A percentile compares a stretch with the other conserved stretches of the same genome.
These are phyloP conservation scores for Lineus longissimus DNA, from an alignment of 1,140 invertebrate genomes.

Conservation along the genomic window DNA sequence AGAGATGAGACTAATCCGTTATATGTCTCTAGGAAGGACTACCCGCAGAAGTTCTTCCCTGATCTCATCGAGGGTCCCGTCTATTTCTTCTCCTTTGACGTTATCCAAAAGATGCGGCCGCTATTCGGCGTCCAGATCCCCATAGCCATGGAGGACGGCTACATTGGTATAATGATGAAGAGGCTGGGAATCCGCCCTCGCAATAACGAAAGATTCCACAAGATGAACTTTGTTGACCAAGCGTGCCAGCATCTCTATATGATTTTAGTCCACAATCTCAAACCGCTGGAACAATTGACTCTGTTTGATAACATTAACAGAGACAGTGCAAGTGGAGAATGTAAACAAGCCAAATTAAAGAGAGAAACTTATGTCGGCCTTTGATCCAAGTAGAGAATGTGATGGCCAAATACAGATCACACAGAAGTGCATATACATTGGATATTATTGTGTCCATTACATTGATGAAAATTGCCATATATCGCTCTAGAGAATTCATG, in stretches of 20 bases:
- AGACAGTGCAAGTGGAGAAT: too few relatives aligned
- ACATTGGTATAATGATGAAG: conserved; percentile 2
- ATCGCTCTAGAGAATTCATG: too few relatives aligned
- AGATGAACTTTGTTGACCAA: background rate
- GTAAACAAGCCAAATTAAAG: too few relatives aligned
- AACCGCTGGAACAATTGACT: background rate
- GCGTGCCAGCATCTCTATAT: background rate
- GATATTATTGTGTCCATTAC: too few relatives aligned
- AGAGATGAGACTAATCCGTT: background rate
- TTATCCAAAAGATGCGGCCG: background rate
- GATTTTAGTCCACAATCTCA: background rate
- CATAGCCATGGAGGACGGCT: conserved; percentile 7
- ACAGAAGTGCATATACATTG: too few relatives aligned
- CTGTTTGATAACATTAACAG: background rate
- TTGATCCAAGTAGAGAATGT: too few relatives aligned
- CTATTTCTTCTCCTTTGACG: background rate
- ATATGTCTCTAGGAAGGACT: background rate
- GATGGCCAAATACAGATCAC: too few relatives aligned
- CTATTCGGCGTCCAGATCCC: too few relatives aligned
- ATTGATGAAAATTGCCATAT: too few relatives aligned
- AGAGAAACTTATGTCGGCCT: too few relatives aligned
- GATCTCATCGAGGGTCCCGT: conserved; percentile 7
- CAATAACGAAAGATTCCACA: conserved; percentile 5
- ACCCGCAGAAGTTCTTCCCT: conserved; percentile 7
- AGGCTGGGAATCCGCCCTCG: background rate